These are phyloP conservation scores for Semicossyphus pulcher DNA, from an alignment of 2,113 vertebrate genomes.

Conservation along the genomic window DNA sequence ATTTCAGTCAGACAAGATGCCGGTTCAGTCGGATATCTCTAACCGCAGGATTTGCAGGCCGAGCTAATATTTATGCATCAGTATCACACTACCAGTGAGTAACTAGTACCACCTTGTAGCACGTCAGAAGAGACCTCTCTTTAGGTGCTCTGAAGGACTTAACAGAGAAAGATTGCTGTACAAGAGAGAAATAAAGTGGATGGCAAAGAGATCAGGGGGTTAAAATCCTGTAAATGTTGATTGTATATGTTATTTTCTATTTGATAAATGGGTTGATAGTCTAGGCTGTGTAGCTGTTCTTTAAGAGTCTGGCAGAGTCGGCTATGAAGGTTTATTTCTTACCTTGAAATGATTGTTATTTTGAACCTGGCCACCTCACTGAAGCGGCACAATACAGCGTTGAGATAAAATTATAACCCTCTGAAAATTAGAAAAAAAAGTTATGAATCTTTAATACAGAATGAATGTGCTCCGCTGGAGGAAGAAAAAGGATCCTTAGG, in stretches of 20 bases:
- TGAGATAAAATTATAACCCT: conserved; percentile 54
- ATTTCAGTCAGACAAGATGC: conserved; percentile 31
- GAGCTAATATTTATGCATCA: conserved; percentile 34
- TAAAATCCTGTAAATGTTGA: conserved; percentile 32
- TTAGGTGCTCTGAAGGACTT: conserved; percentile 8
- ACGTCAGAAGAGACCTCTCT: conserved; percentile 22
- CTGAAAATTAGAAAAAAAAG: conserved; percentile 39
- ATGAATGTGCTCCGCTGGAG: conserved; percentile 36
- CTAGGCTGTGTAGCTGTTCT: conserved; percentile 24
- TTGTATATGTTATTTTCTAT: background rate
- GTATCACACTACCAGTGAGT: conserved; percentile 20
- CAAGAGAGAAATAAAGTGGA: conserved; percentile 16
- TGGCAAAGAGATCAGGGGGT: background rate
- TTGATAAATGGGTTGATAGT: conserved; percentile 19
- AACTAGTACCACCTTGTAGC: background rate
- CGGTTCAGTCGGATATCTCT: conserved; percentile 20
- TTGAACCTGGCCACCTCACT: conserved; percentile 33
- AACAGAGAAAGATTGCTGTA: conserved; percentile 17
- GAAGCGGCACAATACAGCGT: conserved; percentile 44
- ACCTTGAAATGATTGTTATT: conserved; percentile 44
- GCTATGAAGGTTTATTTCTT: conserved; percentile 25
- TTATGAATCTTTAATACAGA: conserved; percentile 58
- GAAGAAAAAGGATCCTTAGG: conserved; percentile 37
- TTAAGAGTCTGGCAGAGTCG: conserved; percentile 1
- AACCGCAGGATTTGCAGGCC: conserved; percentile 2